Conservation (phyloP, 2,113 vertebrate genomes). For the Ahaetulla prasina region DNA sequence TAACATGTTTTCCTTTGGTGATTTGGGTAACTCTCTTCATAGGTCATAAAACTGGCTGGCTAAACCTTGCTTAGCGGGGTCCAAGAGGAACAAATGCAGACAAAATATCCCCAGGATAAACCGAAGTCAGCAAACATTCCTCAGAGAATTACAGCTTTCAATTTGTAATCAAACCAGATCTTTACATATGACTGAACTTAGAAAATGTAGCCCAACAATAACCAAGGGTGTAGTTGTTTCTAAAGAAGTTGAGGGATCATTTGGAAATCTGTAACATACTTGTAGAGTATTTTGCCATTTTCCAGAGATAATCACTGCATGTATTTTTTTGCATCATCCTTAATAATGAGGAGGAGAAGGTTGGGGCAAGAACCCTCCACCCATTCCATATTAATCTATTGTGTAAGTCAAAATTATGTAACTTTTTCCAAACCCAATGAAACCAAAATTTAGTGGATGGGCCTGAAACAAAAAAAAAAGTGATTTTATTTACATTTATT, state of each 20-base stretch:
- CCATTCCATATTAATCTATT: background rate
- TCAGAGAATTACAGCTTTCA: background rate
- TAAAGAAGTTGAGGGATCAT: background rate
- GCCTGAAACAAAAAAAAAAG: background rate
- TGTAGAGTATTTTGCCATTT: background rate
- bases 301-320: background rate
- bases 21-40: slow-evolving; percentile 8
- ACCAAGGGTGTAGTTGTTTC: background rate
- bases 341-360: background rate
- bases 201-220: background rate
- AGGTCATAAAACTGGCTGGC: slow-evolving; percentile 23
- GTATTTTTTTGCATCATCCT: background rate
- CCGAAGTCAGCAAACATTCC: background rate
- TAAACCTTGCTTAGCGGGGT: background rate
- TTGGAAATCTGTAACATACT: background rate
- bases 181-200: background rate
- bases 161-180: background rate
- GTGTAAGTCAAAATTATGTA: background rate
- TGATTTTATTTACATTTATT: background rate
- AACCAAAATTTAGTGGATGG: background rate
- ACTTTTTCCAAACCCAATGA: background rate
- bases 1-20: slow-evolving; percentile 30
- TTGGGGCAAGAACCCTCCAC: background rate
- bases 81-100: background rate
- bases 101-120: background rate